These are phyloP conservation scores for Antennarius striatus DNA, from an alignment of 2,113 vertebrate genomes.

Conservation along the genomic window DNA sequence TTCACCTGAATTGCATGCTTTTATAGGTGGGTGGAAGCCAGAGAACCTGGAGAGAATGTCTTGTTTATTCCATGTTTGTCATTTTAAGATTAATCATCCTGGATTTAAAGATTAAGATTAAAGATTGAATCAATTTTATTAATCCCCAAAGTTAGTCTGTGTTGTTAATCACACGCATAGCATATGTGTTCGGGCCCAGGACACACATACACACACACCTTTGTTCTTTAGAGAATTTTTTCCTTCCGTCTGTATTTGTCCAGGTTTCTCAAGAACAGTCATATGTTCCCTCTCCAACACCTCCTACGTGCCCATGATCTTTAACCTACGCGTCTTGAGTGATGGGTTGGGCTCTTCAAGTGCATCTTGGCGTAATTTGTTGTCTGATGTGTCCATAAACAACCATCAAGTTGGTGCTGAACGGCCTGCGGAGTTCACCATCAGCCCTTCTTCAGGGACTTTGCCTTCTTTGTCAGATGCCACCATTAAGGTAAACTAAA, in stretches of 20 bases:
- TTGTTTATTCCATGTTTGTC: neutral
- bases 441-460: constrained; percentile 75
- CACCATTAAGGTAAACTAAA: constrained; percentile 78
- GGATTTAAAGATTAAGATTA: no score
- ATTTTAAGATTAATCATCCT: no score
- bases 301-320: constrained; percentile 83
- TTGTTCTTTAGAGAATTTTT: neutral
- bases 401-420: constrained; percentile 59
- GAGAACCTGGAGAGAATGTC: no score
- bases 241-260: neutral
- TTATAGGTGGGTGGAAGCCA: no score
- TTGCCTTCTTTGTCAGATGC: constrained; percentile 69
- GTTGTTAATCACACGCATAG: no score
- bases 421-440: constrained; percentile 81
- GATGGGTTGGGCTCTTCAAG: constrained; percentile 79
- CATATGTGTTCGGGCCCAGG: no score
- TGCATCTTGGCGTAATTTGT: constrained; percentile 55
- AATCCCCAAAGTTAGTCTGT: no score
- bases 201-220: no score
- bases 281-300: constrained; percentile 84
- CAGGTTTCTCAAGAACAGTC: constrained; percentile 84
- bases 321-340: constrained; percentile 81
- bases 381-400: constrained; percentile 15
- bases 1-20: no score
- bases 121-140: no score